Evolutionary conservation across 2,888 invertebrate species (phyloP).

Genomic region (Onthophagus sagittarius): DNA sequence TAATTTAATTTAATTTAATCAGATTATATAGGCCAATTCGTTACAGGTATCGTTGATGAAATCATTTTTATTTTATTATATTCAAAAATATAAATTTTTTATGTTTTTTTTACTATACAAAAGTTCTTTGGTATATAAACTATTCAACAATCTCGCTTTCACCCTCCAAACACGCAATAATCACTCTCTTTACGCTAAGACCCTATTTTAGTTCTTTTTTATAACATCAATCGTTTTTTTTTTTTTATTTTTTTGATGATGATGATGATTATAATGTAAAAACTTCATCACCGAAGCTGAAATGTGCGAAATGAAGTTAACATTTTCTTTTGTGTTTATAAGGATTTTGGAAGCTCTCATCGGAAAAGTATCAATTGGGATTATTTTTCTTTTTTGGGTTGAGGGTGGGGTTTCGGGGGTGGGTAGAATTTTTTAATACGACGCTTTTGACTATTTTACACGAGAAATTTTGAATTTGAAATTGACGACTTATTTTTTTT

Average conservation of each 20-base stretch:
- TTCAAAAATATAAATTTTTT: slow-evolving; percentile 43
- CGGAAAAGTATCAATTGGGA: background rate
- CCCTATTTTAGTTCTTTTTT: background rate
- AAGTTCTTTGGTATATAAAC: slow-evolving; percentile 48
- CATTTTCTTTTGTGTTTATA: background rate
- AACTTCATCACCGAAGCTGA: background rate
- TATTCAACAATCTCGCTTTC: slow-evolving; percentile 24
- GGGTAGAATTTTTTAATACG: background rate
- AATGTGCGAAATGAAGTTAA: background rate
- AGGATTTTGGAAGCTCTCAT: background rate
- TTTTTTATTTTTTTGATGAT: background rate
- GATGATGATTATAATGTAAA: background rate
- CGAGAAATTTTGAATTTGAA: background rate
- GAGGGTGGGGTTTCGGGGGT: too few relatives aligned
- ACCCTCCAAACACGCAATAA: slow-evolving; percentile 16
- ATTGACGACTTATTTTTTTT: background rate
- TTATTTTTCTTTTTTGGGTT: too few relatives aligned
- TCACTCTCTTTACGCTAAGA: slow-evolving; percentile 13
- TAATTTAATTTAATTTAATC: slow-evolving; percentile 17
- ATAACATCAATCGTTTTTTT: background rate
- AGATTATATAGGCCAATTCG: slow-evolving; percentile 27
- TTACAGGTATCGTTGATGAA: slow-evolving; percentile 34
- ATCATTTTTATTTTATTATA: slow-evolving; percentile 21
- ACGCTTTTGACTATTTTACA: background rate
- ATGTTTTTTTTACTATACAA: slow-evolving; percentile 42